A percentile compares a stretch with the other conserved stretches of the same genome.
Conservation (phyloP, 2,797 vertebrate genomes). For the Tadarida brasiliensis region DNA sequence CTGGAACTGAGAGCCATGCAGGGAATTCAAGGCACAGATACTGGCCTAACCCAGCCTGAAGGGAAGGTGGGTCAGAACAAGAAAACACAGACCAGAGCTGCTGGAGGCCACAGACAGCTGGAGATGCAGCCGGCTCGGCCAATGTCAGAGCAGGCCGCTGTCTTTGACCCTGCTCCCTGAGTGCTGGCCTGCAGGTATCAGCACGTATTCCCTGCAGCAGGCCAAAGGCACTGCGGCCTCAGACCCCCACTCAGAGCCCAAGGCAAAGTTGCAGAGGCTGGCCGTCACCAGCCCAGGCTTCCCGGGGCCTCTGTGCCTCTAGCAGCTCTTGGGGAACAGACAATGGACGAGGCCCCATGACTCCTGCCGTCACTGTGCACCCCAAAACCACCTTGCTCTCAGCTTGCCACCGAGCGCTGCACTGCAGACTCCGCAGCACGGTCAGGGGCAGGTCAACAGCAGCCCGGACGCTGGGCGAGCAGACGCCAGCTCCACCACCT, state of each 20-base stretch:
- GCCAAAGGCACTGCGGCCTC: background rate
- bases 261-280: too few relatives aligned
- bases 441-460: rapidly evolving
- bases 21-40: background rate
- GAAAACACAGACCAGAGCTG: background rate
- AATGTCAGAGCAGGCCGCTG: background rate
- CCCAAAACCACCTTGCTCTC: background rate
- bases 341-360: rapidly evolving
- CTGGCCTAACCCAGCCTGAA: background rate
- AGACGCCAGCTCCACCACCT: background rate
- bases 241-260: background rate
- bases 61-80: too few relatives aligned
- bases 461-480: background rate
- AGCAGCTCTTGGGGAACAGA: background rate
- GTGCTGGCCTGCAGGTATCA: rapidly evolving
- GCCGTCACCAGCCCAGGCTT: background rate
- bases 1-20: background rate
- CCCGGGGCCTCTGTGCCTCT: background rate
- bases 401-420: too few relatives aligned
- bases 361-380: rapidly evolving
- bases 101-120: slow-evolving; percentile 35
- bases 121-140: background rate
- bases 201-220: background rate
- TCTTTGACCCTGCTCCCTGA: too few relatives aligned
- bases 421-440: background rate